These are phyloP conservation scores for Cryptus viduatorius DNA, from an alignment of 2,888 invertebrate species.

Conservation along the genomic window DNA sequence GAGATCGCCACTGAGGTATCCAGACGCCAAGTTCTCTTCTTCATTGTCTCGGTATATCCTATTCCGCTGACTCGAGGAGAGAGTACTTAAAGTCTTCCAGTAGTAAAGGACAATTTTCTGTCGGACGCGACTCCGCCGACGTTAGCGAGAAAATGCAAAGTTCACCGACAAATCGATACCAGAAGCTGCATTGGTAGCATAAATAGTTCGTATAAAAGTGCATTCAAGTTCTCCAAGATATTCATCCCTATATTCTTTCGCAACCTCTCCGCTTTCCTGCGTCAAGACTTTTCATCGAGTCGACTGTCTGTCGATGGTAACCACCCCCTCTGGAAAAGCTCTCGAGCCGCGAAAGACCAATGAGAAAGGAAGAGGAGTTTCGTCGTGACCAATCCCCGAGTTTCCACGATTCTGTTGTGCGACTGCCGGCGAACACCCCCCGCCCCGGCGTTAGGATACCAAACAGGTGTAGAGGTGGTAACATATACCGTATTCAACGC, in stretches of 20 bases:
- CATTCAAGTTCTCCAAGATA: conserved; percentile 1
- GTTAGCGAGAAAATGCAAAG: not conserved
- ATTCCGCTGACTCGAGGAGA: conserved; percentile 32
- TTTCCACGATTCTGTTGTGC: conserved; percentile 80
- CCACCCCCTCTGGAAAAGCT: conserved; percentile 47
- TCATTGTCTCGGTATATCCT: conserved; percentile 30
- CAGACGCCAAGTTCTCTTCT: conserved; percentile 18
- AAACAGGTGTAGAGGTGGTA: conserved; percentile 52
- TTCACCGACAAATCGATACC: conserved; percentile 19
- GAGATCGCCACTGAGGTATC: not conserved
- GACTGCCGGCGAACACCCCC: conserved; percentile 69
- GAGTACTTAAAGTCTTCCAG: conserved; percentile 37
- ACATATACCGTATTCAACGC: not conserved
- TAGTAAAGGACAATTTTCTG: conserved; percentile 58
- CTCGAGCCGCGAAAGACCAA: conserved; percentile 71
- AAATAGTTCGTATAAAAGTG: not conserved
- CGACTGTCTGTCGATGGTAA: conserved; percentile 17
- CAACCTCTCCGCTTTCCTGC: not conserved
- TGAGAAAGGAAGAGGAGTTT: conserved; percentile 66
- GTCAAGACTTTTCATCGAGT: conserved; percentile 38
- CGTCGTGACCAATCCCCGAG: conserved; percentile 78
- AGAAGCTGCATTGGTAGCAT: not conserved
- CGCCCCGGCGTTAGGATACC: not conserved
- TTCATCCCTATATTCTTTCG: not conserved
- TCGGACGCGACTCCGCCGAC: conserved; percentile 42